Evolutionary conservation across 2,888 invertebrate genomes (phyloP), one percentile per base, ranked within the genome.

Genomic region (Tachina grossa): DNA sequence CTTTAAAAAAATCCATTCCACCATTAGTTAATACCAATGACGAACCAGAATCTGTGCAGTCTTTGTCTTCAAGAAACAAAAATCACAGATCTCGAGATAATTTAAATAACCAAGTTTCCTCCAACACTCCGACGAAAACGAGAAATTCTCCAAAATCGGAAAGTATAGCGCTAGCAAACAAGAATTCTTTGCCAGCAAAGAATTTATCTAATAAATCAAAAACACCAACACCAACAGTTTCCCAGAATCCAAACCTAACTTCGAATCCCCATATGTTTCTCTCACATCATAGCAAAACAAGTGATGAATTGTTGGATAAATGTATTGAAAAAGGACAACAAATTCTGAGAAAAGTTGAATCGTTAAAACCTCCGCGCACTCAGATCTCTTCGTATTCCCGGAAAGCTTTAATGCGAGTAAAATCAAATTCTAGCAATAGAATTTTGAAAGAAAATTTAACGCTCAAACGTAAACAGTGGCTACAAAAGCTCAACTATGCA

Each of bases 271-370:
- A 45, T 53, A n/a, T 19, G 9, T 6, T 43, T n/a, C 16, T n/a
- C 0, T 13, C 57, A 1, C 66, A 39, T 41, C 61, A 39, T 22
- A 89, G 88, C 71, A 90, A 90, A 86, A 43, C 75, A 45, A 69
- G 79, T 39, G 92, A 92, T 87, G 89, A 91, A 51, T 85, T 93
- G 31, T 87, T 92, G 49, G 91, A 92, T 71, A 92, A 92, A 87
- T 92, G 92, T 66, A 87, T 92, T 49, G 92, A 92, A 84, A 93
- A 93, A 80, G 92, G 92, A 39, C 92, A 92, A 22, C 90, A 92
- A 49, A 90, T 92, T 68, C 84, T 93, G 49, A 90, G 91, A 13
- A 92, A 92, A 88, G 92, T 92, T 57, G 92, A 93, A 87, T 90
- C 88, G 4, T 85, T 92, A 14, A 91, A 88, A 74, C 65, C 87